Evolutionary conservation across 2,888 invertebrate genomes (phyloP).

Genomic region (Drosophila pseudotakahashii): DNA sequence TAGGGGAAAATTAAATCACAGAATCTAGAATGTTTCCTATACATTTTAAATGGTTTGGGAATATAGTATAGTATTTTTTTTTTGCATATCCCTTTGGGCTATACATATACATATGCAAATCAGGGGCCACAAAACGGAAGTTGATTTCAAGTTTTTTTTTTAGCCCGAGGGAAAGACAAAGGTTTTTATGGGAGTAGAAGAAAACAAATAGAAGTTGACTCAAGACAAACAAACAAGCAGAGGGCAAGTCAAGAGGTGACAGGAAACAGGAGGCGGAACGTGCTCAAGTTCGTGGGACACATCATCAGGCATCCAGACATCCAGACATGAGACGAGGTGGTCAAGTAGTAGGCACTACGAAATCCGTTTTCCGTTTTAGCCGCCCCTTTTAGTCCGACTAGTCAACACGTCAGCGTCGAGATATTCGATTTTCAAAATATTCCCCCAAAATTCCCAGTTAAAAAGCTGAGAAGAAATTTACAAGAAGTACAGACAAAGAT

Average conservation of each 20-base stretch:
- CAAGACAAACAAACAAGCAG: slow-evolving; percentile 40
- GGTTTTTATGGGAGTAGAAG: background rate
- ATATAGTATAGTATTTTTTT: background rate
- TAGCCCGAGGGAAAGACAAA: slow-evolving; percentile 1
- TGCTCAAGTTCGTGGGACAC: slow-evolving; percentile 58
- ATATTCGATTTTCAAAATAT: slow-evolving; percentile 3
- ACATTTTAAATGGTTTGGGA: background rate
- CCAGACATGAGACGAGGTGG: background rate
- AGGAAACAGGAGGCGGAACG: slow-evolving; percentile 33
- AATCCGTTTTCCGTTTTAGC: background rate
- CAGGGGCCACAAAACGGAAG: slow-evolving; percentile 55
- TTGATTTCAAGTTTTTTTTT: slow-evolving; percentile 57
- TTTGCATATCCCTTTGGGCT: too few relatives aligned
- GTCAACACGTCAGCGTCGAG: slow-evolving; percentile 11
- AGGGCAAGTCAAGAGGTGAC: slow-evolving; percentile 41
- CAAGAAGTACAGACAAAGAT: slow-evolving; percentile 4
- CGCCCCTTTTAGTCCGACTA: background rate
- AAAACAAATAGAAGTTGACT: slow-evolving; percentile 18
- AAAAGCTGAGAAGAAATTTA: too few relatives aligned
- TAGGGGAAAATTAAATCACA: slow-evolving; percentile 12
- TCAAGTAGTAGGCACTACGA: slow-evolving; percentile 16
- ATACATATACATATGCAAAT: slow-evolving; percentile 57
- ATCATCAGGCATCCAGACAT: background rate
- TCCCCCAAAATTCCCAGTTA: slow-evolving; percentile 18
- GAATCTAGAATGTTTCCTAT: background rate